Evolutionary conservation across 2,113 vertebrate species (phyloP).

Genomic region (Phylloscopus trochiloides): DNA sequence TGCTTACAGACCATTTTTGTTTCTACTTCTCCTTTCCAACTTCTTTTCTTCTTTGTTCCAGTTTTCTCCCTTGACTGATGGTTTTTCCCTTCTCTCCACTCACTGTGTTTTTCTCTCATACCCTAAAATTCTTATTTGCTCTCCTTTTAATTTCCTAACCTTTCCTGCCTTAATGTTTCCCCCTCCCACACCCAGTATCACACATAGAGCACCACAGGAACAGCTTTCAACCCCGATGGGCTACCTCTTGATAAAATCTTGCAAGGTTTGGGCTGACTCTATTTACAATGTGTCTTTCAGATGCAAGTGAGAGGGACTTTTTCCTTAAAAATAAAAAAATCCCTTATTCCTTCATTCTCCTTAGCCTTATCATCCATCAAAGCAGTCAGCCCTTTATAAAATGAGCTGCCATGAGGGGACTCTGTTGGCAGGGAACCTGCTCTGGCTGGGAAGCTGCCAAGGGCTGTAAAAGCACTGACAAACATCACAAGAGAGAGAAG

Average conservation of each 20-base stretch:
- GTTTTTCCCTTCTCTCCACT: neutral
- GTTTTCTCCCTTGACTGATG: neutral
- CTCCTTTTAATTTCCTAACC: neutral
- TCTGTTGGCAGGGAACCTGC: conserved; percentile 25
- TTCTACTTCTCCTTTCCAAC: neutral
- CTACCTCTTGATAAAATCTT: neutral
- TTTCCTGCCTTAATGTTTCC: neutral
- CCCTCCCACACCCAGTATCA: neutral
- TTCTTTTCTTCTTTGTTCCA: neutral
- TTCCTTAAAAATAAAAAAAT: neutral
- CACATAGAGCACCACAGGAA: neutral
- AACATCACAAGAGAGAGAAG: neutral
- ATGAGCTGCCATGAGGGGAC: neutral
- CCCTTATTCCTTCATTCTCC: neutral
- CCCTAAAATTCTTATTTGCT: neutral
- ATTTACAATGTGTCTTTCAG: neutral
- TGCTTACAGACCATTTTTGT: neutral
- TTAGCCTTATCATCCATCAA: conserved; percentile 42
- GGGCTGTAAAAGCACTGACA: conserved; percentile 9
- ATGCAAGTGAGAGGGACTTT: neutral
- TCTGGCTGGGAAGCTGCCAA: conserved; percentile 49
- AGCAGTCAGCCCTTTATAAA: conserved; percentile 24
- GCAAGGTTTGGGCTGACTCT: neutral
- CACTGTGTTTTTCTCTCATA: neutral
- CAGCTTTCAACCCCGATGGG: neutral